Percentiles rank a stretch among this genome's conserved stretches.
Evolutionary conservation across 64 coral and sea anemone species (phyloP).

Genomic region (Anthopleura sola): DNA sequence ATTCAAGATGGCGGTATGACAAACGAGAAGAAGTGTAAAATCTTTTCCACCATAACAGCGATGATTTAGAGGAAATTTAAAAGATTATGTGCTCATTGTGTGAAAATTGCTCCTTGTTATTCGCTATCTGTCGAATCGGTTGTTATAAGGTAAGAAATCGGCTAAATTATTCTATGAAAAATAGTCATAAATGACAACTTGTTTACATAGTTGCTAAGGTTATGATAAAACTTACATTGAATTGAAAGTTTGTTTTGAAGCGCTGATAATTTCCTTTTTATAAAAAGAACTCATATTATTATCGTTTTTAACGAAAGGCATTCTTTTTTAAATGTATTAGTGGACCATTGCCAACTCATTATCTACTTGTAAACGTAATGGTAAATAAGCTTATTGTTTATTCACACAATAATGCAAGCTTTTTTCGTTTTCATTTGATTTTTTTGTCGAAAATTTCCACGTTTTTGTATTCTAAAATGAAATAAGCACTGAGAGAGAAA

Average conservation of each 20-base stretch:
- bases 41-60: not conserved
- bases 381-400: too few species aligned
- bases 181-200: not conserved
- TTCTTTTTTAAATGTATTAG: too few species aligned
- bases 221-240: not conserved
- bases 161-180: not conserved
- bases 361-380: too few species aligned
- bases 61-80: not conserved
- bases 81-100: constrained; percentile 65
- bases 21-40: not conserved
- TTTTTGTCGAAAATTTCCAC: too few species aligned
- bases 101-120: constrained; percentile 72
- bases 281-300: not conserved
- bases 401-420: too few species aligned
- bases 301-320: not conserved
- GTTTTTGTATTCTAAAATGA: too few species aligned
- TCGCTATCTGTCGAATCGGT: constrained; percentile 74
- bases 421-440: too few species aligned
- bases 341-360: too few species aligned
- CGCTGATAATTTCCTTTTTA: not conserved
- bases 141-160: constrained; percentile 78
- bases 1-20: constrained; percentile 64
- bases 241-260: not conserved
- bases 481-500: too few species aligned
- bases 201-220: not conserved